phyloP scores from a whole-genome alignment of 1,140 invertebrate species.

The Bathynomus jamesi region DNA sequence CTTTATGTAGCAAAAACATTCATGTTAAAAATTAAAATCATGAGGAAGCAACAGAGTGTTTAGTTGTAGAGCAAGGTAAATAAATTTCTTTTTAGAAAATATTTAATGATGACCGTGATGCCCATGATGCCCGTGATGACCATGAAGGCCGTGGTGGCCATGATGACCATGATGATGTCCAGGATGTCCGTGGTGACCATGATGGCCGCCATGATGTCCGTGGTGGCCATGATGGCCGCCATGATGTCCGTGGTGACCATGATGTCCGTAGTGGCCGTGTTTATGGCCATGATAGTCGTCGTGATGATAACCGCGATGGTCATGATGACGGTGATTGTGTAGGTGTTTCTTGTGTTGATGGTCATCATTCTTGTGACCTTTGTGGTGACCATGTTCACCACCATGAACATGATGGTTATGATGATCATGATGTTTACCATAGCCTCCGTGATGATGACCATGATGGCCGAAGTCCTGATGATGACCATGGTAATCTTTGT shows the following conservation, averaged over 20 bases:
- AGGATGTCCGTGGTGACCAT: slow-evolving; percentile 2
- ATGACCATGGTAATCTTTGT: slow-evolving; percentile 23
- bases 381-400: background rate
- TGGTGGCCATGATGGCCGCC: background rate
- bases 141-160: slow-evolving; percentile 5
- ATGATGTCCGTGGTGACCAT: background rate
- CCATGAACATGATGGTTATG: background rate
- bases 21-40: too few relatives aligned
- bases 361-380: background rate
- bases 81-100: too few relatives aligned
- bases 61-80: too few relatives aligned
- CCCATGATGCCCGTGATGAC: slow-evolving; percentile 3
- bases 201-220: slow-evolving; percentile 5
- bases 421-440: background rate
- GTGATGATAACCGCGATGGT: background rate
- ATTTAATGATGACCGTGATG: too few relatives aligned
- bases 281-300: background rate
- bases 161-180: background rate
- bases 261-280: background rate
- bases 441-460: slow-evolving; percentile 11
- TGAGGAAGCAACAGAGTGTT: too few relatives aligned
- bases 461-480: slow-evolving; percentile 6
- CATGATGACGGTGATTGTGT: background rate
- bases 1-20: too few relatives aligned
- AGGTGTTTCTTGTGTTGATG: background rate